Evolutionary conservation across 2,113 vertebrate species (phyloP), one percentile per base, ranked within the genome.

Genomic region (Leptocoma aspasia): DNA sequence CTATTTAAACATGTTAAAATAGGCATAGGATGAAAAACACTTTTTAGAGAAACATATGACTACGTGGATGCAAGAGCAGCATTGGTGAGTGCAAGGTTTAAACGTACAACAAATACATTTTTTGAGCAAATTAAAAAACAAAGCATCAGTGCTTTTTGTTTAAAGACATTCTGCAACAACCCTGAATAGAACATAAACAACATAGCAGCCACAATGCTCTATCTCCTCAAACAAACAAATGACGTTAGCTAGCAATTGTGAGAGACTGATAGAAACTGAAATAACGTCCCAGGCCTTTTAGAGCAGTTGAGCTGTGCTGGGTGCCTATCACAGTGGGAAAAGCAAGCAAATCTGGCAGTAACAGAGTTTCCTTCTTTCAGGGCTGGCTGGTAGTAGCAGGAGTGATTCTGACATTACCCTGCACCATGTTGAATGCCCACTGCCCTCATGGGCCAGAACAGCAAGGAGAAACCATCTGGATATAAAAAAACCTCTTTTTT

Each of bases 371-470:
- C 27, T 47, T 63, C 54, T 39, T 35, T 52, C 37, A 84, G 76
- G 59, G 49, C 26, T 81, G 33, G 10, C 47, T 83, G 71, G 82
- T 16, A 33, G 42, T 30, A 64, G 35, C 63, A 50, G 6, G 65
- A 88, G 47, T 30, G 60, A 47, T 59, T 59, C 52, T 72, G 37
- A 80, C 27, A 61, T 37, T 71, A 41, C 18, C n/a, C 45, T 63
- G 39, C 52, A 41, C 28, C 2, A 2, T 24, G 30, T 49, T 0
- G 0, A 76, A 77, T 68, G 26, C 52, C 39, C 1, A 2, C 19
- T 66, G 50, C 50, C 63, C 23, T 85, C n/a, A 13, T 0, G 7
- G 79, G 52, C 75, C 59, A 88, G 31, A 61, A 77, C 0, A 3
- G 21, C 45, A 63, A 52, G 0, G 2, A 82, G 50, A 90, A 90